A percentile compares a stretch with the other conserved stretches of the same genome.
These are phyloP conservation scores for Brachionus paranguensis DNA, from an alignment of 1,140 invertebrate species.

Conservation along the genomic window DNA sequence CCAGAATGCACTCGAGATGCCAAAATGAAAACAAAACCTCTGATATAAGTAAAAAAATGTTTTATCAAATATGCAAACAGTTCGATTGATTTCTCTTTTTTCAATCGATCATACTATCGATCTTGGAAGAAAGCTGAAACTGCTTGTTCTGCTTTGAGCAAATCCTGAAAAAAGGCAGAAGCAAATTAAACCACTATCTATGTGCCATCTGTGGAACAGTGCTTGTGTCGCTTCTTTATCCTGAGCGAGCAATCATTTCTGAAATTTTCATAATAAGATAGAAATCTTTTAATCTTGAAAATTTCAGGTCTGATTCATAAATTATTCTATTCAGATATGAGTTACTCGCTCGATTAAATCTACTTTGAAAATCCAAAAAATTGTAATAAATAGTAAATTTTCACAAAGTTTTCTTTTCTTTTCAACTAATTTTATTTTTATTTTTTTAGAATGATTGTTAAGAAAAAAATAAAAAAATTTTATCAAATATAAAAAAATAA, in stretches of 20 bases:
- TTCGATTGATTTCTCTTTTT: neutral
- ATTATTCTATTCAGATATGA: neutral
- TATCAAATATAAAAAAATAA: neutral
- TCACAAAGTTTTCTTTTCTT: neutral
- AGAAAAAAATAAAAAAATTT: neutral
- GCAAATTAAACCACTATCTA: too few relatives aligned
- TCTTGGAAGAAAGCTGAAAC: too few relatives aligned
- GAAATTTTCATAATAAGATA: neutral
- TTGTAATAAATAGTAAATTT: conserved; percentile 11
- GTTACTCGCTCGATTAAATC: conserved; percentile 9
- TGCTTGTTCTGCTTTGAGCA: too few relatives aligned
- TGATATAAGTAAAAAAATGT: neutral
- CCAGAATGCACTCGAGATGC: neutral
- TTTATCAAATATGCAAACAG: neutral
- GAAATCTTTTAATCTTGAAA: neutral
- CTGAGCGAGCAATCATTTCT: neutral
- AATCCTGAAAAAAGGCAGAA: too few relatives aligned
- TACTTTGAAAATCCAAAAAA: neutral
- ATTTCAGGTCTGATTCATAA: neutral
- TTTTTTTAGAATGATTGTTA: neutral
- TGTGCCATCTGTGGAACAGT: neutral
- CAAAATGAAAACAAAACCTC: neutral
- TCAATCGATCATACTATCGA: neutral
- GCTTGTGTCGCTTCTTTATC: neutral
- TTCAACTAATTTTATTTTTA: neutral